These are phyloP conservation scores for Eutolmus rufibarbis DNA, from an alignment of 2,888 invertebrate genomes.

Conservation along the genomic window DNA sequence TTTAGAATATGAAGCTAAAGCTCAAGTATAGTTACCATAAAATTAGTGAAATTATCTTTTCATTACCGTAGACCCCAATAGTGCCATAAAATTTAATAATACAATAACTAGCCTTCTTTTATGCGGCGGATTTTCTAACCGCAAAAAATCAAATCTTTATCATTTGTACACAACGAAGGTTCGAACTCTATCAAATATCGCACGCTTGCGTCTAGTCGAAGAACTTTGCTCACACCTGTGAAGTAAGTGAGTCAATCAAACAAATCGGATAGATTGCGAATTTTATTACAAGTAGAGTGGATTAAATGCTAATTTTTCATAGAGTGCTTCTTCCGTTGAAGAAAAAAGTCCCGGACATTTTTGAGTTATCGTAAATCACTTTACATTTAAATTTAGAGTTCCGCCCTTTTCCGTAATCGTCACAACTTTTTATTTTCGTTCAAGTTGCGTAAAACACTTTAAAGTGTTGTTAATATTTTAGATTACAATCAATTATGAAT, in stretches of 20 bases:
- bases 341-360: background rate
- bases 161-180: background rate
- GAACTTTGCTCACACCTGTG: background rate
- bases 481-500: background rate
- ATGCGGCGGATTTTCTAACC: background rate
- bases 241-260: background rate
- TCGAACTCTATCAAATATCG: background rate
- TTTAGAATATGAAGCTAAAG: background rate
- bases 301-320: background rate
- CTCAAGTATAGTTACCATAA: background rate
- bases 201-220: background rate
- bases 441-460: background rate
- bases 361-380: background rate
- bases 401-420: background rate
- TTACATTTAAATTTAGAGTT: background rate
- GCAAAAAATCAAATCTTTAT: background rate
- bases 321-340: background rate
- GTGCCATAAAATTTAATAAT: background rate
- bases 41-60: background rate
- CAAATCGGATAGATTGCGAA: background rate
- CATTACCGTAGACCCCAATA: too few relatives aligned
- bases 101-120: background rate
- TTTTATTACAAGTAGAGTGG: background rate
- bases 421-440: background rate
- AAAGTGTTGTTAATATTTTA: background rate